Evolutionary conservation across 1,140 invertebrate genomes (phyloP).

Genomic region (Anagrus nilaparvatae): DNA sequence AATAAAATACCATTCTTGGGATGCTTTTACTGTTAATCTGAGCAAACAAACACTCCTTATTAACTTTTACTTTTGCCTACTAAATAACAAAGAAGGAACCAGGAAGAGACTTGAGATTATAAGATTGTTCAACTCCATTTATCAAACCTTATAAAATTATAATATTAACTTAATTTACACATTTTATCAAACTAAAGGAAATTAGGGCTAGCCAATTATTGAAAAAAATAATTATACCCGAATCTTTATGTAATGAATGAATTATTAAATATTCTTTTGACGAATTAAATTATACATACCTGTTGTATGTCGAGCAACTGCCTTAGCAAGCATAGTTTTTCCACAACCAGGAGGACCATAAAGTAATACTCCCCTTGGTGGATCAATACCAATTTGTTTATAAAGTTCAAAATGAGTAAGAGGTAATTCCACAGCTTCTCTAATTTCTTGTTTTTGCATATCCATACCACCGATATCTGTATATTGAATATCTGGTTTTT

Average conservation of each 20-base stretch:
- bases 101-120: too few species aligned
- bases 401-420: slow-evolving; percentile 98
- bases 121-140: too few species aligned
- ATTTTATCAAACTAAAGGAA: too few species aligned
- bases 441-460: slow-evolving; percentile 98
- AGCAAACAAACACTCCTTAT: too few species aligned
- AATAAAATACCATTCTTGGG: too few species aligned
- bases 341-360: slow-evolving; percentile 96
- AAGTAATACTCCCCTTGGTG: slow-evolving; percentile 95
- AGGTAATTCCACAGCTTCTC: slow-evolving; percentile 96
- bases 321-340: slow-evolving; percentile 98
- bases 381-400: slow-evolving; percentile 96
- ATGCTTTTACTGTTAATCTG: too few species aligned
- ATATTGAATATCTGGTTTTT: slow-evolving; percentile 96
- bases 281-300: too few species aligned
- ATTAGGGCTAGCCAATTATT: too few species aligned
- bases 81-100: too few species aligned
- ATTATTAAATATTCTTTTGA: slow-evolving; percentile 7
- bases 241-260: slow-evolving; percentile 6
- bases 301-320: slow-evolving; percentile 95
- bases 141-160: too few species aligned
- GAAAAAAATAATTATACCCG: slow-evolving; percentile 8
- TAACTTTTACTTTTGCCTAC: too few species aligned
- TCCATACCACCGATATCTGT: slow-evolving; percentile 99
- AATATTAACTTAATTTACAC: slow-evolving; percentile 6